These are phyloP conservation scores for Troglohyphantes excavatus DNA, from an alignment of 2,888 invertebrate genomes.

Conservation along the genomic window DNA sequence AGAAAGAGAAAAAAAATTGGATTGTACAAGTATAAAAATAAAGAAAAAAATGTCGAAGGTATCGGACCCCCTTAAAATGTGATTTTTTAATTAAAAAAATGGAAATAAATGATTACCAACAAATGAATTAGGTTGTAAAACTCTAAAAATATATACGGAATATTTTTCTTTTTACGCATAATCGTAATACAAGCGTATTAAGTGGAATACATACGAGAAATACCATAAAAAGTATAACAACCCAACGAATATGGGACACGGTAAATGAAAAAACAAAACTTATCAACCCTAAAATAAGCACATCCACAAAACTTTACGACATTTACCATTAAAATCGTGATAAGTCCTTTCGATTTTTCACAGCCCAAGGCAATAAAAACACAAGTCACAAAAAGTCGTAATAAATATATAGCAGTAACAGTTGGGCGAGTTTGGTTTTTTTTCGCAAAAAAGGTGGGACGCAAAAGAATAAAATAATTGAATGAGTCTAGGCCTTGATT, in stretches of 20 bases:
- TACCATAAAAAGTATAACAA: neutral
- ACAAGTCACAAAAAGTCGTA: conserved; percentile 17
- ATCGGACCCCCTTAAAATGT: no score
- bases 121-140: no score
- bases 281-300: neutral
- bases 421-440: neutral
- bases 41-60: no score
- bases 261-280: conserved; percentile 13
- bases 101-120: no score
- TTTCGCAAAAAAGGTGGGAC: neutral
- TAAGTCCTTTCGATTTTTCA: neutral
- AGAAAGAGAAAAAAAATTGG: no score
- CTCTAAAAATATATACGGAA: no score
- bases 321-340: neutral
- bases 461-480: neutral
- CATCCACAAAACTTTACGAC: neutral
- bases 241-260: neutral
- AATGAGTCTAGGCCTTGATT: neutral
- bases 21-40: no score
- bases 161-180: no score
- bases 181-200: no score
- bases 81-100: no score
- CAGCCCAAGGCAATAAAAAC: conserved; percentile 2
- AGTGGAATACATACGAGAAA: neutral
- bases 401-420: neutral